These are phyloP conservation scores for Macrophya alboannulata DNA, from an alignment of 2,888 invertebrate genomes.

Conservation along the genomic window DNA sequence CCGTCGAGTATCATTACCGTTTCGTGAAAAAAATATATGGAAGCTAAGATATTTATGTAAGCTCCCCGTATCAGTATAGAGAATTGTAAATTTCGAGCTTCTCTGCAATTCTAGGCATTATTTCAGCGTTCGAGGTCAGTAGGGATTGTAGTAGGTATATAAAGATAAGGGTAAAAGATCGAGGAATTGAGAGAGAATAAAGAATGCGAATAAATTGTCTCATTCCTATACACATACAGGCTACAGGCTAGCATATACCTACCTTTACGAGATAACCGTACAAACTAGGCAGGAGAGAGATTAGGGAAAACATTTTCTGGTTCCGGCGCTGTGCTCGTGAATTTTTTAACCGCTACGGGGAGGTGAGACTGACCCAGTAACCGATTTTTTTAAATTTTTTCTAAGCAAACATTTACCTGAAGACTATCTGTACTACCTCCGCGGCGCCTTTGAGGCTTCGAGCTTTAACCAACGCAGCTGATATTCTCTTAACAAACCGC, in stretches of 20 bases:
- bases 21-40: background rate
- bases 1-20: background rate
- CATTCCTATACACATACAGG: background rate
- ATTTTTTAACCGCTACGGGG: constrained; percentile 25
- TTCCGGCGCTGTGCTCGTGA: constrained; percentile 46
- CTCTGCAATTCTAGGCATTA: background rate
- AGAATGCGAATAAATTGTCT: constrained; percentile 18
- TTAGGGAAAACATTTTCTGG: constrained; percentile 49
- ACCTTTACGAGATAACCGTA: background rate
- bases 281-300: constrained; percentile 38
- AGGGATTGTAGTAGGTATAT: background rate
- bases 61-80: background rate
- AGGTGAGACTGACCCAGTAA: constrained; percentile 43
- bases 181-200: constrained; percentile 6
- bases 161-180: background rate
- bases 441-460: background rate
- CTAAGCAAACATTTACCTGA: constrained; percentile 33
- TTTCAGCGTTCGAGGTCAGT: constrained; percentile 12
- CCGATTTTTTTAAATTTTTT: constrained; percentile 49
- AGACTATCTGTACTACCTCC: background rate
- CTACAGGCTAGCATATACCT: background rate
- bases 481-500: background rate
- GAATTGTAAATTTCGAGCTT: background rate
- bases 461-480: background rate
- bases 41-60: background rate